Base-by-base conservation (phyloP, 2,797 vertebrate species). In the Microctenopoma steveboyesi region DNA sequence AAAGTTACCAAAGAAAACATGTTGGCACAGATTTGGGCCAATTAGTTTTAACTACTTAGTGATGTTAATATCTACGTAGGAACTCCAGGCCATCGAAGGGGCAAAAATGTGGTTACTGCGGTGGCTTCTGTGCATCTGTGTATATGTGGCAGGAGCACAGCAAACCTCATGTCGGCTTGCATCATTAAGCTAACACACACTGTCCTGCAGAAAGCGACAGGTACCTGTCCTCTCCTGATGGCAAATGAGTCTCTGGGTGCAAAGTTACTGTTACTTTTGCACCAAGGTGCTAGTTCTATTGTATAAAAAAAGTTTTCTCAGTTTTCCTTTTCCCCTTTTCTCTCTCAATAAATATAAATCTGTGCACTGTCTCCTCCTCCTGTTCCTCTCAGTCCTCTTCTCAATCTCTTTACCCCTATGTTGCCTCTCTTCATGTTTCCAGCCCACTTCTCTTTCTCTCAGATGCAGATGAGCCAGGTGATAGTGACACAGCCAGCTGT, bases 401-500 rank as follows among this genome's bases (percentile, higher is more conserved):
- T 69, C 47, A 64, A 35, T 50, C 16, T 64, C 35, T 55, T 25
- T 42, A 30, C 35, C 42, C 57, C 64, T 64, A 35, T 50, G 69
- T 40, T 46, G 45, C 55, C 59, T 55, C 25, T 71, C 42, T 16
- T 73, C 30, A 16, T 43, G 51, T 72, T 83, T 67, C 74, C 61
- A 74, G 49, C 69, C 39, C 48, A 54, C 56, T 73, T 82, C 45
- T 84, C 33, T 28, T 10, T 59, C 65, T 46, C 62, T 58, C 58
- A 39, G 60, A 69, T 69, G 73, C 84, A 90, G 92, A 94, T 90
- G 88, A 88, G 76, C 57, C 78, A 73, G 86, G 84, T 85, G 91
- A 92, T 93, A 90, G 83, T 76, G 76, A 85, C 83, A 83, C 69
- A 79, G 89, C 88, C 91, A 87, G 91, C 88, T 92, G 92, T 89